phyloP scores from a whole-genome alignment of 2,888 invertebrate genomes.

The Drosophila merina region DNA sequence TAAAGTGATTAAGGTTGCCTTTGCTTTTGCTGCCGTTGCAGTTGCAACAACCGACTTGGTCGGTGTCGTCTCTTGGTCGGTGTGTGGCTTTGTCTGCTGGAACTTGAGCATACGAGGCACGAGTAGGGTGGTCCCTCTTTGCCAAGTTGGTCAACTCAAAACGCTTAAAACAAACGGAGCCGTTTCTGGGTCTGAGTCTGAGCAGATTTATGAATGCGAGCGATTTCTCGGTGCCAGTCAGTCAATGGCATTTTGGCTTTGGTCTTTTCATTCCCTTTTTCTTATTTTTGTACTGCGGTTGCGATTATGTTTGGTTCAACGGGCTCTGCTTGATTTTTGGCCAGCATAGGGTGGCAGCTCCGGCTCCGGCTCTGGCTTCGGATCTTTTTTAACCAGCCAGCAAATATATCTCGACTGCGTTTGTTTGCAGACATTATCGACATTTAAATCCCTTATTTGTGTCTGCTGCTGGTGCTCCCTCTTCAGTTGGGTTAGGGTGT shows the following conservation, averaged over 20 bases:
- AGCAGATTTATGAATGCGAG: conserved; percentile 13
- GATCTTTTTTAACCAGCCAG: not conserved
- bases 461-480: conserved; percentile 24
- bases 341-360: conserved; percentile 7
- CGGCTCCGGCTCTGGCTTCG: not conserved
- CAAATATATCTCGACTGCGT: conserved; percentile 66
- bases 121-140: conserved; percentile 27
- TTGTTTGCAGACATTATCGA: conserved; percentile 77
- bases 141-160: conserved; percentile 24
- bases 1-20: conserved; percentile 75
- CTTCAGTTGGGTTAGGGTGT: conserved; percentile 3
- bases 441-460: conserved; percentile 75
- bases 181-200: conserved; percentile 1
- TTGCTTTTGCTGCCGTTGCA: conserved; percentile 13
- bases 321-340: conserved; percentile 49
- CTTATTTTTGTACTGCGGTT: conserved; percentile 26
- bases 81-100: conserved; percentile 45
- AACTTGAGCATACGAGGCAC: conserved; percentile 9
- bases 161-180: conserved; percentile 33
- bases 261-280: not conserved
- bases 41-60: conserved; percentile 8
- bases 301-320: conserved; percentile 72
- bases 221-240: conserved; percentile 6
- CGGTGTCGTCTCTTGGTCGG: conserved; percentile 3
- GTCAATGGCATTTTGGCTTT: conserved; percentile 24